A percentile compares a stretch with the other conserved stretches of the same genome.
phyloP scores from a whole-genome alignment of 2,797 vertebrate genomes.

The Epinephelus coioides region DNA sequence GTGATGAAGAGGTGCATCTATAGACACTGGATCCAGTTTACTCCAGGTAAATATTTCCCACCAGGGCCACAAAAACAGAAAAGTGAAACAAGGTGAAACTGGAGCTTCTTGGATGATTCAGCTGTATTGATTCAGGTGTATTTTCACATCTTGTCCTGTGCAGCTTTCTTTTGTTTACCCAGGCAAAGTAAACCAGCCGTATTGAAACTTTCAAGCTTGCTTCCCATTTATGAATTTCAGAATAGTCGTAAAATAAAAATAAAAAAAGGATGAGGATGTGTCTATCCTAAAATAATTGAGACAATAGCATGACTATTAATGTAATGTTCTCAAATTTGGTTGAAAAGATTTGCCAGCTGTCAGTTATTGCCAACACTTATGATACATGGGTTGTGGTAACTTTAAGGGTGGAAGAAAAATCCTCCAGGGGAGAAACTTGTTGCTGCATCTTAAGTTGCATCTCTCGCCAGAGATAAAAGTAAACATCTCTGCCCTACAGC shows the following conservation, averaged over 20 bases:
- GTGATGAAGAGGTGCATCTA: neutral
- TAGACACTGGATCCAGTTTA: neutral
- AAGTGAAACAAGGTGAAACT: conserved; percentile 5
- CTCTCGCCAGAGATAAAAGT: neutral
- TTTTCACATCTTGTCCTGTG: conserved; percentile 50
- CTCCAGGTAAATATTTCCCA: conserved; percentile 29
- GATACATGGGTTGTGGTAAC: neutral
- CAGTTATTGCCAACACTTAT: neutral
- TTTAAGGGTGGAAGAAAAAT: neutral
- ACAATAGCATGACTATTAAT: neutral
- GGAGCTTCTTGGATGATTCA: conserved; percentile 53
- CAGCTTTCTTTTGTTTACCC: conserved; percentile 15
- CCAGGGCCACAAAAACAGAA: conserved; percentile 17
- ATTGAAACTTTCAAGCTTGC: conserved; percentile 1
- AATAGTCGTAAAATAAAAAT: neutral
- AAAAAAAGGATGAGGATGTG: neutral
- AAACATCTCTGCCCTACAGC: neutral
- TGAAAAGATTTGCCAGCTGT: neutral
- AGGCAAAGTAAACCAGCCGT: neutral
- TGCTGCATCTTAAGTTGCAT: neutral
- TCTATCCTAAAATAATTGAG: neutral
- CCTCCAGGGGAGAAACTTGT: neutral
- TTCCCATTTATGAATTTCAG: neutral
- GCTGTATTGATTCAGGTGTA: conserved; percentile 49
- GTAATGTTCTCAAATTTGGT: neutral